Percentiles rank a stretch among this genome's conserved stretches.
Conservation (phyloP, 2,113 vertebrate genomes). For the Fukomys damarensis region DNA sequence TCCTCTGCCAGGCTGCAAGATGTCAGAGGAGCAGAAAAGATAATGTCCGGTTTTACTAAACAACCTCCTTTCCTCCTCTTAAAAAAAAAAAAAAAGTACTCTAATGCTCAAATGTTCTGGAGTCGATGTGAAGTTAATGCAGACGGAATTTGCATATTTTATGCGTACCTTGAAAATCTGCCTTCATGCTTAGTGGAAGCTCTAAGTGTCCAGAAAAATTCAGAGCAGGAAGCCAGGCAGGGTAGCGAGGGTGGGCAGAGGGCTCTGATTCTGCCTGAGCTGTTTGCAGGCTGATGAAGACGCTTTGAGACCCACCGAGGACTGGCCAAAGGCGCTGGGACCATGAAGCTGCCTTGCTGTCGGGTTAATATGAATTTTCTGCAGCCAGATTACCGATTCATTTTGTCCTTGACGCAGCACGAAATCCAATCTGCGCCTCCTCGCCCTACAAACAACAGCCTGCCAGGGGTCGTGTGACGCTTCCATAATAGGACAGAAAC, state of each 20-base stretch:
- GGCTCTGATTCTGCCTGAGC: not conserved
- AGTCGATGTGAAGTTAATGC: not conserved
- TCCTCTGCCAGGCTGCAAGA: not conserved
- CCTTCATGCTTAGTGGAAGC: conserved; percentile 9
- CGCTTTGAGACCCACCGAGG: not conserved
- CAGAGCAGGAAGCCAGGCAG: not conserved
- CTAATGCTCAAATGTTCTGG: not conserved
- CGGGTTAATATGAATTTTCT: conserved; percentile 51
- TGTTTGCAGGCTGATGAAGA: not conserved
- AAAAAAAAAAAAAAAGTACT: not conserved
- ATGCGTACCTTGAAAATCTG: not conserved
- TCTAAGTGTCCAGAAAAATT: not conserved
- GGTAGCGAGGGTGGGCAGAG: not conserved
- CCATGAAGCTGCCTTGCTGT: not conserved
- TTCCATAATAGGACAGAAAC: conserved; percentile 65
- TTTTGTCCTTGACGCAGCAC: conserved; percentile 72
- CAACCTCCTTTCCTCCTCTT: not conserved
- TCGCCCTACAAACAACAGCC: conserved; percentile 56
- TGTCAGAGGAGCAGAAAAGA: not conserved
- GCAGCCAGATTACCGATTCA: conserved; percentile 60
- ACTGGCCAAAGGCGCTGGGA: not conserved
- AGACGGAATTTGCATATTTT: conserved; percentile 31
- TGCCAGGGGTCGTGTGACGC: conserved; percentile 57
- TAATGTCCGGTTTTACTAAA: conserved; percentile 23
- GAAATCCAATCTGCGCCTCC: conserved; percentile 64